Evolutionary conservation across 1,140 invertebrate species (phyloP), one percentile per base, ranked within the genome.

Genomic region (Drosophila pseudoananassae): DNA sequence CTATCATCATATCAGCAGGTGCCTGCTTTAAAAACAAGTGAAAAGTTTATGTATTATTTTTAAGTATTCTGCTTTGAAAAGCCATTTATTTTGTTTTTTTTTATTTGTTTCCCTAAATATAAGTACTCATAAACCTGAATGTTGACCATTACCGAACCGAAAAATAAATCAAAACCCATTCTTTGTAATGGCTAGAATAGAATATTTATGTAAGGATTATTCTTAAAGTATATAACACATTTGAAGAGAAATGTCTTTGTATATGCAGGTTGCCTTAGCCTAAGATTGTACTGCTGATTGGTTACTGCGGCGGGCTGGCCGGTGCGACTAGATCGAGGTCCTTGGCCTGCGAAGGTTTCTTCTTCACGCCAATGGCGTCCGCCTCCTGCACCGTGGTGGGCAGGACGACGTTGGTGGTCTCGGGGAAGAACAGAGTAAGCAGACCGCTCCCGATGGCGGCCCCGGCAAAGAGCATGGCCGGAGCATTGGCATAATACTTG

Each of bases 361-460:
- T 88, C 53, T 90, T 90, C 25, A 70, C 68, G 6, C 93, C 93
- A 85, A 95, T 92, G 49, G 92, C 92, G 90, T 95, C 94, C 4
- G 95, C 95, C 68, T 95, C 95, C 63, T 92, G 91, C 14, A 96
- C 92, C 0, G 95, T 96, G 73, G 96, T 95, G 29, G 95, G 94
- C 27, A 96, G 91, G 38, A 94, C 94, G 3, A 92, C 79, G 27
- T 94, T 93, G 33, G 94, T 93, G 0, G 95, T 96, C 92, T 96
- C 96, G 0, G 96, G 96, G 49, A 95, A 94, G 14, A 94, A 82
- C 2, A 95, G 92, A 0, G 94, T 92, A 1, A 95, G 85, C 4
- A 93, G 38, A 2, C 94, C 94, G 8, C 95, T 93, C 1, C 93
- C 65, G 1, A 95, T 76, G 0, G 94, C 93, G 65, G 93, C 92